A percentile compares a stretch with the other conserved stretches of the same genome.
Conservation (phyloP, 1,140 invertebrate genomes). For the Battus philenor region DNA sequence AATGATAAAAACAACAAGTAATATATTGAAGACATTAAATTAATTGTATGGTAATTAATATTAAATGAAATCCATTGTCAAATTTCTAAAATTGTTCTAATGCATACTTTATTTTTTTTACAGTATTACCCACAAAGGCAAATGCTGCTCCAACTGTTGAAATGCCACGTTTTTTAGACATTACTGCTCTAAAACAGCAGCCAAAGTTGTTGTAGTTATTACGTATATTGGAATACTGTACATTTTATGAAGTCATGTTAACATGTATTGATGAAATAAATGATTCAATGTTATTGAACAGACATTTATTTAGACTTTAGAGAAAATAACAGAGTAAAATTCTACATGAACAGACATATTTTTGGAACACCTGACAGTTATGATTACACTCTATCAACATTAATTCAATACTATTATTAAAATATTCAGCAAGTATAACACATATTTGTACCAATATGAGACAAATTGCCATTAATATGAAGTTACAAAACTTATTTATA, state of each 20-base stretch:
- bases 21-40: too few species aligned
- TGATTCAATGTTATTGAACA: constrained; percentile 38
- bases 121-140: not conserved
- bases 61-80: not conserved
- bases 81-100: too few species aligned
- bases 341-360: constrained; percentile 24
- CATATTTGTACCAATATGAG: not conserved
- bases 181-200: constrained; percentile 80
- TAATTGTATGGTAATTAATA: too few species aligned
- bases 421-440: not conserved
- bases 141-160: constrained; percentile 30
- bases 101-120: too few species aligned
- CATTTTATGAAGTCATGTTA: constrained; percentile 1
- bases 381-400: constrained; percentile 8
- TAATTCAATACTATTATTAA: not conserved
- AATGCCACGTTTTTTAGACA: constrained; percentile 79
- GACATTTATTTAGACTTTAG: constrained; percentile 72
- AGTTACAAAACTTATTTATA: constrained; percentile 5
- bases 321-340: constrained; percentile 61
- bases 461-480: not conserved
- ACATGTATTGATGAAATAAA: too few species aligned
- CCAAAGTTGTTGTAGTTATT: constrained; percentile 76
- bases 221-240: constrained; percentile 2
- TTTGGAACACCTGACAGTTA: constrained; percentile 19
- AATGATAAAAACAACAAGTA: too few species aligned